Percentiles rank a stretch among this genome's conserved stretches.
phyloP scores from a whole-genome alignment of 2,797 vertebrate species.

The Uromys caudimaculatus region DNA sequence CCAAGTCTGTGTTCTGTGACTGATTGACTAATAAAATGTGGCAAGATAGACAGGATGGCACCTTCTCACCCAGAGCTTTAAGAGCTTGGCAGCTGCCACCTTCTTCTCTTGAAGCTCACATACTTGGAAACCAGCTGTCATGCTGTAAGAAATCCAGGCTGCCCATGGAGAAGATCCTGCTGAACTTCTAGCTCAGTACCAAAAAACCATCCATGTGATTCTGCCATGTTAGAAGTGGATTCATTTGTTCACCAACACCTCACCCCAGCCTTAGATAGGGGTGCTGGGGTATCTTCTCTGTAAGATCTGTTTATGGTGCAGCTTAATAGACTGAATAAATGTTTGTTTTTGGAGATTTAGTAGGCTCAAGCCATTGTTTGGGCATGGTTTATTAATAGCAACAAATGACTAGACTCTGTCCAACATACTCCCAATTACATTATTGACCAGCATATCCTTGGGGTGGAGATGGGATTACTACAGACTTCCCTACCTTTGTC shows the following conservation, averaged over 20 bases:
- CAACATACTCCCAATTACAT: neutral
- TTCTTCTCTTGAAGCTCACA: neutral
- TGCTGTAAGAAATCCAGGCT: neutral
- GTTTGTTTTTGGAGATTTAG: neutral
- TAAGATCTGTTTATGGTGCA: neutral
- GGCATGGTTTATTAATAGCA: neutral
- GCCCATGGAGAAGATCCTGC: neutral
- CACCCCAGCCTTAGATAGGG: neutral
- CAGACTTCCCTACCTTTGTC: neutral
- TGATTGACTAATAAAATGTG: neutral
- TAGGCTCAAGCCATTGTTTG: neutral
- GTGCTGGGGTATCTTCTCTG: neutral
- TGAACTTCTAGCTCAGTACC: neutral
- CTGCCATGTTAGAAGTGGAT: neutral
- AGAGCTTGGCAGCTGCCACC: neutral
- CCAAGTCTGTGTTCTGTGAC: neutral
- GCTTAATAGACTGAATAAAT: neutral
- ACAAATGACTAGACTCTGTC: neutral
- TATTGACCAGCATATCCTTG: neutral
- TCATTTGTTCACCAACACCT: neutral
- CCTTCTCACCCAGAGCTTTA: neutral
- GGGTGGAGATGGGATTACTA: neutral
- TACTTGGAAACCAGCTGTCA: neutral
- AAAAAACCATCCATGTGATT: neutral
- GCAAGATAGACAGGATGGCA: neutral